Conservation (phyloP, 2,797 vertebrate genomes). For the Choloepus didactylus region DNA sequence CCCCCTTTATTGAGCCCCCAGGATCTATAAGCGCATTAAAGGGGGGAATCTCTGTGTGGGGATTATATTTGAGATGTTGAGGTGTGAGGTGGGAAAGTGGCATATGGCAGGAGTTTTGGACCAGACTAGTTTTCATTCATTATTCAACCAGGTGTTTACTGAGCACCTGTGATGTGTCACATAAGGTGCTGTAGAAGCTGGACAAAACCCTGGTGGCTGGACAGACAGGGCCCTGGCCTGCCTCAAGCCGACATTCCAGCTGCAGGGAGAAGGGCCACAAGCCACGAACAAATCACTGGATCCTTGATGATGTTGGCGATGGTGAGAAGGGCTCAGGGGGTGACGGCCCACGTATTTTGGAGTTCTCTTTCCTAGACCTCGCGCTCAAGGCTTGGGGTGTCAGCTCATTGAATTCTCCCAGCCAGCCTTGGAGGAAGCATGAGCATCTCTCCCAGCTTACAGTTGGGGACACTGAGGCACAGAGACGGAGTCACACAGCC, state of each 20-base stretch:
- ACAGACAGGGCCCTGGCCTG: neutral
- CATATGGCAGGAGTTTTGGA: neutral
- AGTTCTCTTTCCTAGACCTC: neutral
- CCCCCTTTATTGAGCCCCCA: no score
- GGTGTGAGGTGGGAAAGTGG: neutral
- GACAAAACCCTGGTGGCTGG: neutral
- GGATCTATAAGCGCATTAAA: fast-evolving
- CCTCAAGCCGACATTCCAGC: neutral
- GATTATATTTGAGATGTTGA: neutral
- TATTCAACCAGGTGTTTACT: neutral
- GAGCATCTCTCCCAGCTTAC: fast-evolving
- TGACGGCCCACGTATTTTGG: fast-evolving
- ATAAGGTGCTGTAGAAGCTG: neutral
- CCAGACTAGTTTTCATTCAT: neutral
- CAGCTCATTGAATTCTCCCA: neutral
- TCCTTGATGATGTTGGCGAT: fast-evolving
- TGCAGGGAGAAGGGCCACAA: neutral
- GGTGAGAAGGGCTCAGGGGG: neutral
- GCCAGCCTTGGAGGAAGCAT: neutral
- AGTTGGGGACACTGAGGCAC: neutral
- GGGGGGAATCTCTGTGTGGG: neutral
- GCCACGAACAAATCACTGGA: fast-evolving
- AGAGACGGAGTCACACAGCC: no score
- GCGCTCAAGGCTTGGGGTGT: neutral
- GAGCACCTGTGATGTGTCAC: neutral